Evolutionary conservation across 2,888 invertebrate species (phyloP).

Genomic region (Pandemis cinnamomeana): DNA sequence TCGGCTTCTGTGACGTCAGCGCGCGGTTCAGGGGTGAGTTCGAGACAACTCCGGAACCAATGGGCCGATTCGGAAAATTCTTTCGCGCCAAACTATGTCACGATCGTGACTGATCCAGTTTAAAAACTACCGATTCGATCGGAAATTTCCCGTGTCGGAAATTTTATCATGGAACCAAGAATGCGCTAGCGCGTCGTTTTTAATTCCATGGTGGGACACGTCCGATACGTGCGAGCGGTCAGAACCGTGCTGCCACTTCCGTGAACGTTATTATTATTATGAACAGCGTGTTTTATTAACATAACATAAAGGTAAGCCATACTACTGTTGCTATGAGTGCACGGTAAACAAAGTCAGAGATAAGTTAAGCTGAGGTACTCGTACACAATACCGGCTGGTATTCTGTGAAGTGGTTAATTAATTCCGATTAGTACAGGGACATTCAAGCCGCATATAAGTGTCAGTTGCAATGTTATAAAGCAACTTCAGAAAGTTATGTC

Average conservation of each 20-base stretch:
- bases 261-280: conserved; percentile 65
- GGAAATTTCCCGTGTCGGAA: conserved; percentile 1
- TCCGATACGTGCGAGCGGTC: conserved; percentile 51
- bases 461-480: background rate
- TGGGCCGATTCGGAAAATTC: conserved; percentile 8
- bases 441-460: background rate
- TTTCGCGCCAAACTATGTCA: conserved; percentile 19
- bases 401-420: conserved; percentile 5
- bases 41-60: background rate
- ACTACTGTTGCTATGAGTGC: conserved; percentile 28
- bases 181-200: conserved; percentile 11
- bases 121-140: background rate
- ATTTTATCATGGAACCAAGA: background rate
- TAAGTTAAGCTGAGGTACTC: conserved; percentile 6
- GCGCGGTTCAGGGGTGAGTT: conserved; percentile 42
- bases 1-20: conserved; percentile 75
- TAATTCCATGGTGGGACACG: conserved; percentile 33
- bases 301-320: conserved; percentile 28
- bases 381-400: background rate
- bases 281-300: conserved; percentile 57
- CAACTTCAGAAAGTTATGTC: background rate
- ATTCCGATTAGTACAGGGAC: background rate
- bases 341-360: conserved; percentile 24
- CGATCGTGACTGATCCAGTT: conserved; percentile 14
- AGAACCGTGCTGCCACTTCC: conserved; percentile 57